Conservation (phyloP, 2,888 invertebrate genomes). For the Drosophila niveifrons region DNA sequence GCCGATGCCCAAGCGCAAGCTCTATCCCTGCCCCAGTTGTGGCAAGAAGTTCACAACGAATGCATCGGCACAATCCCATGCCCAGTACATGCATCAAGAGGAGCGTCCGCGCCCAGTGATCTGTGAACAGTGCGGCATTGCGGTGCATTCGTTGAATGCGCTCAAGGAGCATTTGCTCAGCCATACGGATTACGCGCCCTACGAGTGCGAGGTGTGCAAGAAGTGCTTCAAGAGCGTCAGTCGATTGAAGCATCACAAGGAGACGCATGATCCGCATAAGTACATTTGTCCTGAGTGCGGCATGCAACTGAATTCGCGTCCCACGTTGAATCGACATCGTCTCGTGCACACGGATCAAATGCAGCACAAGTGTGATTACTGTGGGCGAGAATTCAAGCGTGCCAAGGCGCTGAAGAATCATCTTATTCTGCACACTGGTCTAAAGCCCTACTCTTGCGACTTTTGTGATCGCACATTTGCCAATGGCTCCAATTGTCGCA, state of each 20-base stretch:
- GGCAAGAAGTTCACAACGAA: conserved; percentile 81
- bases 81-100: conserved; percentile 82
- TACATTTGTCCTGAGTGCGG: conserved; percentile 83
- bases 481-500: conserved; percentile 85
- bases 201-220: conserved; percentile 85
- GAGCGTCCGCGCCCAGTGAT: conserved; percentile 85
- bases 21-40: conserved; percentile 75
- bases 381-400: conserved; percentile 84
- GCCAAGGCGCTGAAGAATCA: conserved; percentile 85
- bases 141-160: conserved; percentile 85
- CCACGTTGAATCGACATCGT: conserved; percentile 82
- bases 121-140: conserved; percentile 86
- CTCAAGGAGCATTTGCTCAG: conserved; percentile 86
- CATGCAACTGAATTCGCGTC: conserved; percentile 81
- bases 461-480: conserved; percentile 85
- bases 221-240: conserved; percentile 84
- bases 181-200: conserved; percentile 86
- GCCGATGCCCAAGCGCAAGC: conserved; percentile 65
- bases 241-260: conserved; percentile 82
- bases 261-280: conserved; percentile 83
- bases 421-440: conserved; percentile 84
- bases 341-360: conserved; percentile 84
- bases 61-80: conserved; percentile 72
- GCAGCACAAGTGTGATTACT: conserved; percentile 84
- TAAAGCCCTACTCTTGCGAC: conserved; percentile 85